Evolutionary conservation across 2,113 vertebrate species (phyloP).

Genomic region (Gila orcuttii): DNA sequence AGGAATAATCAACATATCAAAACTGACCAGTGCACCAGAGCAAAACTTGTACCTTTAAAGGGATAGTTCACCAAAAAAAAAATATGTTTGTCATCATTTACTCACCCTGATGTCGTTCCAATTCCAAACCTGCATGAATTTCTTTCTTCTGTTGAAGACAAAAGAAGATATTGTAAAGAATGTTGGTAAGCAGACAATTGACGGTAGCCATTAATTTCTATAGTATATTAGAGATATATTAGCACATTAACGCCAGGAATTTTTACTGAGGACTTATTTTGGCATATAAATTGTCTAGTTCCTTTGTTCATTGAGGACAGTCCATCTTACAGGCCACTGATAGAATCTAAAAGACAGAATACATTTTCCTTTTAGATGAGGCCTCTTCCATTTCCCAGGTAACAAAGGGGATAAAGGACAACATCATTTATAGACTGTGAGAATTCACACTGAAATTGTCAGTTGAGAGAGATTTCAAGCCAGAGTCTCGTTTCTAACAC

Average conservation of each 20-base stretch:
- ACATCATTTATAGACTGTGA: slow-evolving; percentile 34
- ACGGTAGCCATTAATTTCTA: no score
- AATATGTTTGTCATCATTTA: no score
- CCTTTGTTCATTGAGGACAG: slow-evolving; percentile 6
- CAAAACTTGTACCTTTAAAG: no score
- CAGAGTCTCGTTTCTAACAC: slow-evolving; percentile 44
- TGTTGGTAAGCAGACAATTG: no score
- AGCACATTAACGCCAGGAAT: background rate
- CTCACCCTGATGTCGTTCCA: no score
- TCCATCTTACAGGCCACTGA: slow-evolving; percentile 24
- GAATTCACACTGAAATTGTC: slow-evolving; percentile 35
- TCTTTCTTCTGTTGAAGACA: no score
- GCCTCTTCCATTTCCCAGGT: background rate
- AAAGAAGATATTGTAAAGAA: no score
- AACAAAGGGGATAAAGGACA: slow-evolving; percentile 15
- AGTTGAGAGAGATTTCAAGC: slow-evolving; percentile 44
- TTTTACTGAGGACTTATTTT: background rate
- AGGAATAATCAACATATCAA: no score
- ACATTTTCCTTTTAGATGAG: slow-evolving; percentile 20
- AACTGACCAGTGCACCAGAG: no score
- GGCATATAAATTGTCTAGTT: background rate
- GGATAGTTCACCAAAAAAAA: no score
- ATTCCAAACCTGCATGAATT: no score
- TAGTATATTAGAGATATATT: background rate
- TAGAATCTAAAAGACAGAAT: slow-evolving; percentile 11